Evolutionary conservation across 2,888 invertebrate species (phyloP).

Genomic region (Prostheceraeus crozeri): DNA sequence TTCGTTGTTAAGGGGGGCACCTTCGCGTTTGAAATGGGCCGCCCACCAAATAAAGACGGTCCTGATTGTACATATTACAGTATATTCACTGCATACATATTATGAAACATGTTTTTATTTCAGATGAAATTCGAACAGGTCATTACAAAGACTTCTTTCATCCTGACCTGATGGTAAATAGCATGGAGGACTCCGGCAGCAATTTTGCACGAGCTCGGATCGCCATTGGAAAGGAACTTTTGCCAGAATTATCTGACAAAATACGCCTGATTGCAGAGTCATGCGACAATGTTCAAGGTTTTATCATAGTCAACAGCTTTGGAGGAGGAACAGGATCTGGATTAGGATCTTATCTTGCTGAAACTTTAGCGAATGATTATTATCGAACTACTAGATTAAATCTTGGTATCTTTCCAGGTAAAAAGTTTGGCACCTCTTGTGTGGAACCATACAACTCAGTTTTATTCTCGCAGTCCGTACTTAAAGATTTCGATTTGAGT

Average conservation of each 20-base stretch:
- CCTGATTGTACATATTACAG: too few species aligned
- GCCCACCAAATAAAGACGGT: too few species aligned
- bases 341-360: conserved; percentile 40
- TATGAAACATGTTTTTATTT: conserved; percentile 2
- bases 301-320: conserved; percentile 41
- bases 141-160: conserved; percentile 38
- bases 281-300: conserved; percentile 40
- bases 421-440: conserved; percentile 39
- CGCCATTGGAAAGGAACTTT: conserved; percentile 40
- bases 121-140: conserved; percentile 39
- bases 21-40: too few species aligned
- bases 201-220: conserved; percentile 42
- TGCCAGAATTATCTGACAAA: not conserved
- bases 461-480: conserved; percentile 36
- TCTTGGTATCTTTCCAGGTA: conserved; percentile 40
- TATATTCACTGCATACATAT: too few species aligned
- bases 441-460: conserved; percentile 41
- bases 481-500: conserved; percentile 84
- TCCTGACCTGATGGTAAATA: conserved; percentile 39
- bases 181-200: conserved; percentile 41
- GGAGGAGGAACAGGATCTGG: conserved; percentile 42
- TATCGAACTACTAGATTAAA: conserved; percentile 39
- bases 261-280: conserved; percentile 38
- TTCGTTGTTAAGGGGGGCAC: too few species aligned
- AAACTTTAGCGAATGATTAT: conserved; percentile 39